Evolutionary conservation across 1,140 invertebrate genomes (phyloP).

Genomic region (Drosophila leontia): DNA sequence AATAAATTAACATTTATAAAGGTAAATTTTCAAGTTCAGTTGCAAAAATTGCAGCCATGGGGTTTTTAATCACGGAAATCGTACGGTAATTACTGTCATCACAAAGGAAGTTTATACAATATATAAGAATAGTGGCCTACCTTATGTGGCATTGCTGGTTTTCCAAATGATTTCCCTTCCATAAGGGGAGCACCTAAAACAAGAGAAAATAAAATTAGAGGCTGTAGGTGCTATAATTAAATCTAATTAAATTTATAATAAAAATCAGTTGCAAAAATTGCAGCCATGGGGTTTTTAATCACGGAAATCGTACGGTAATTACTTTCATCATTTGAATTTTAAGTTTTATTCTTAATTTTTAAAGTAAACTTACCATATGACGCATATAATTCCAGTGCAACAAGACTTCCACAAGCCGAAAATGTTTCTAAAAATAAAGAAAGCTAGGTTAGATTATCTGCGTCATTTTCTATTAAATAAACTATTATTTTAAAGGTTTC

Average conservation of each 20-base stretch:
- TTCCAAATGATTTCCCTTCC: neutral
- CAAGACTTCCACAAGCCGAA: neutral
- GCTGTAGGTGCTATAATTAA: neutral
- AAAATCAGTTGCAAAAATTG: conserved; percentile 75
- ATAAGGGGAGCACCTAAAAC: conserved; percentile 1
- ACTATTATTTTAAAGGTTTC: neutral
- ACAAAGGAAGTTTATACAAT: conserved; percentile 2
- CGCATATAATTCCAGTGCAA: neutral
- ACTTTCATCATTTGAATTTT: conserved; percentile 53
- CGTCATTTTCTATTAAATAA: neutral
- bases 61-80: conserved; percentile 70
- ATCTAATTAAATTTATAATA: neutral
- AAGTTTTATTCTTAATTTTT: neutral
- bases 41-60: conserved; percentile 75
- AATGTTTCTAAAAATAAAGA: conserved; percentile 3
- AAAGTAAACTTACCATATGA: conserved; percentile 12
- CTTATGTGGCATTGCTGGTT: neutral
- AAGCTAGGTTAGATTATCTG: conserved; percentile 34
- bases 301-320: conserved; percentile 75
- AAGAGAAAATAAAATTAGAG: neutral
- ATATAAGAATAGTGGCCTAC: conserved; percentile 9
- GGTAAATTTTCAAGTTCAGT: conserved; percentile 39
- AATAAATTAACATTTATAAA: neutral
- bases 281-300: conserved; percentile 71
- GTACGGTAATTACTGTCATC: conserved; percentile 79